Conservation (phyloP, 2,797 vertebrate genomes). For the Onychomys arenicola region DNA sequence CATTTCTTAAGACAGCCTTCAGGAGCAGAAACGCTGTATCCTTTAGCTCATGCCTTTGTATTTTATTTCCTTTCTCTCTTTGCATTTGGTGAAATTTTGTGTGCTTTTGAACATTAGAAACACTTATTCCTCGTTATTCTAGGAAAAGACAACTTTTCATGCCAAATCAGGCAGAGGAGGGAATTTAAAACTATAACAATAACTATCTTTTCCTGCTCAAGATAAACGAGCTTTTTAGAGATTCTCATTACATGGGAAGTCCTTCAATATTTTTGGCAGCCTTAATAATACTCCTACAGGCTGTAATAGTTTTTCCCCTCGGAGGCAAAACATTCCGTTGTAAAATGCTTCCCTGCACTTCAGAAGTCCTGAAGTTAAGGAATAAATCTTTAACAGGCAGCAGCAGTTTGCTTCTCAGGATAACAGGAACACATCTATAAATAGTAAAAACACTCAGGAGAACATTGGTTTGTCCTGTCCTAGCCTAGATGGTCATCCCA, state of each 20-base stretch:
- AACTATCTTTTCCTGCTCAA: constrained; percentile 66
- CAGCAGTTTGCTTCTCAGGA: constrained; percentile 25
- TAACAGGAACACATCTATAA: constrained; percentile 46
- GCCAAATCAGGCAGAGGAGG: constrained; percentile 46
- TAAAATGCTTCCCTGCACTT: constrained; percentile 39
- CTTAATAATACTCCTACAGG: constrained; percentile 29
- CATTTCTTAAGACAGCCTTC: background rate
- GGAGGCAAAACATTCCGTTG: constrained; percentile 45
- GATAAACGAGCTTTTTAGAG: constrained; percentile 60
- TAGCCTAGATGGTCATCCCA: background rate
- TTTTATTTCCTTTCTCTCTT: background rate
- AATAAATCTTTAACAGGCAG: constrained; percentile 42
- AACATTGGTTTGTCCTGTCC: constrained; percentile 53
- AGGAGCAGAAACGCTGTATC: background rate
- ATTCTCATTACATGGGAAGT: constrained; percentile 59
- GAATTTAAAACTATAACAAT: constrained; percentile 54
- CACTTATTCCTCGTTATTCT: constrained; percentile 33
- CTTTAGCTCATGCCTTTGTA: background rate
- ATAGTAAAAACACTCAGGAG: constrained; percentile 25
- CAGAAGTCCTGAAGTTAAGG: constrained; percentile 57
- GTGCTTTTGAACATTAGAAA: constrained; percentile 43
- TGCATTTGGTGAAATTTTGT: background rate
- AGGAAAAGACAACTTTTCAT: constrained; percentile 55
- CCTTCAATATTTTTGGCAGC: constrained; percentile 63
- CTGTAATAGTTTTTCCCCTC: constrained; percentile 44